phyloP scores from a whole-genome alignment of 2,797 vertebrate species.

The Typhlichthys eigenmanni region DNA sequence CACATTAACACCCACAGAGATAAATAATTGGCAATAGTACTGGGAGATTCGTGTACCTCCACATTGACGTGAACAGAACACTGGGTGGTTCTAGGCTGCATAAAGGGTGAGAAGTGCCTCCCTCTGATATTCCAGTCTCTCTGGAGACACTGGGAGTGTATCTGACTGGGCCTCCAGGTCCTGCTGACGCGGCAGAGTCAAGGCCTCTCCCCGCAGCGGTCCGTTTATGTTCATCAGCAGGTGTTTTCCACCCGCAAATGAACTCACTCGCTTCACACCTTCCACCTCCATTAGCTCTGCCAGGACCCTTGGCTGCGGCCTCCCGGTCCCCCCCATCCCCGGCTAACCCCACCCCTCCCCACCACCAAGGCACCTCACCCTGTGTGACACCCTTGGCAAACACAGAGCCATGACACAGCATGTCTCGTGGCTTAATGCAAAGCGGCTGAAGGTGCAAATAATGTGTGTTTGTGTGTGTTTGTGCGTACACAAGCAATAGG shows the following conservation, averaged over 20 bases:
- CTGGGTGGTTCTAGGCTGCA: too few relatives aligned
- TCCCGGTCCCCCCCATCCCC: conserved; percentile 13
- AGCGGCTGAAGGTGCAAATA: conserved; percentile 55
- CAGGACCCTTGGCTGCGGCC: conserved; percentile 12
- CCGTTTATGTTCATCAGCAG: conserved; percentile 32
- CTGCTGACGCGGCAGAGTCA: conserved; percentile 34
- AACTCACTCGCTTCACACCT: conserved; percentile 30
- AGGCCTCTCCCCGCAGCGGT: conserved; percentile 24
- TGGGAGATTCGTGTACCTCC: too few relatives aligned
- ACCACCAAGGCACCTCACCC: conserved; percentile 8
- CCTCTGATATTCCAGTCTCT: too few relatives aligned
- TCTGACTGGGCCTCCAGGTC: conserved; percentile 19
- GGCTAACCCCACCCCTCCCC: conserved; percentile 18
- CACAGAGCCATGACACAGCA: conserved; percentile 57
- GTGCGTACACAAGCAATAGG: conserved; percentile 44
- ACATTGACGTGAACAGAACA: too few relatives aligned
- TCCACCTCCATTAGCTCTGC: conserved; percentile 51
- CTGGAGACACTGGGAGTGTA: conserved; percentile 19
- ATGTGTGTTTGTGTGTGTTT: conserved; percentile 19
- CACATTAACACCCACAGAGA: too few relatives aligned
- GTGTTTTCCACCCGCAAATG: conserved; percentile 39
- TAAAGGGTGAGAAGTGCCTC: too few relatives aligned
- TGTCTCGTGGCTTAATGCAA: conserved; percentile 31
- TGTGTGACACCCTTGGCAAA: conserved; percentile 27
- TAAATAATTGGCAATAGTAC: too few relatives aligned